phyloP scores from a whole-genome alignment of 2,797 vertebrate genomes.

The Lithobates sylvaticus region DNA sequence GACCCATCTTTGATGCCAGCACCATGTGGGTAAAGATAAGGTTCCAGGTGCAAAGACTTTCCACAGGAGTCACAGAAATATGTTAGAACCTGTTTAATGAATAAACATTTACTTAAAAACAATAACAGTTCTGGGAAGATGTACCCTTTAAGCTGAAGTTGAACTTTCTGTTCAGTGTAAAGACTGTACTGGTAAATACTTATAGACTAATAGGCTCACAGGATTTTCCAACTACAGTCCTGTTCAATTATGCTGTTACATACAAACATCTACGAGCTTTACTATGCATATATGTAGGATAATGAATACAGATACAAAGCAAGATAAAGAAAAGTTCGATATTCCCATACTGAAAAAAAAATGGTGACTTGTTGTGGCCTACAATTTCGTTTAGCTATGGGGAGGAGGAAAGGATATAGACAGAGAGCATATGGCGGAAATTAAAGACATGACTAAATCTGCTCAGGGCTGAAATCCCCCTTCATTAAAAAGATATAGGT shows the following conservation, averaged over 20 bases:
- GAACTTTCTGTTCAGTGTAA: not conserved
- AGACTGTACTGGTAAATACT: not conserved
- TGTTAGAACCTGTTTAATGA: too few species aligned
- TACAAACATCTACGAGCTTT: not conserved
- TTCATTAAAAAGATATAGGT: constrained; percentile 33
- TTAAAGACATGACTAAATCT: constrained; percentile 42
- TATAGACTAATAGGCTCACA: too few species aligned
- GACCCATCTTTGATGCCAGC: too few species aligned
- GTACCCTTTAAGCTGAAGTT: not conserved
- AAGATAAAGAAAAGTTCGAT: not conserved
- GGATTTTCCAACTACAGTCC: not conserved
- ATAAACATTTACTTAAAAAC: too few species aligned
- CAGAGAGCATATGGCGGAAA: constrained; percentile 30
- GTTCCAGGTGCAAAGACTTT: too few species aligned
- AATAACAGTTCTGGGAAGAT: too few species aligned
- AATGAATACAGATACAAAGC: not conserved
- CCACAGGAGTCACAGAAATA: too few species aligned
- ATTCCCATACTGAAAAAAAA: not conserved
- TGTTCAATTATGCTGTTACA: not conserved
- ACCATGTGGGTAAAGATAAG: too few species aligned
- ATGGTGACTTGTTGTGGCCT: not conserved
- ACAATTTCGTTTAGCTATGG: not conserved
- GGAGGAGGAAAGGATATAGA: not conserved
- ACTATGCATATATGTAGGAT: not conserved
- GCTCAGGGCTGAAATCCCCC: constrained; percentile 47